Evolutionary conservation across 2,797 vertebrate genomes (phyloP), one percentile per base, ranked within the genome.

Genomic region (Rhynchonycteris naso): DNA sequence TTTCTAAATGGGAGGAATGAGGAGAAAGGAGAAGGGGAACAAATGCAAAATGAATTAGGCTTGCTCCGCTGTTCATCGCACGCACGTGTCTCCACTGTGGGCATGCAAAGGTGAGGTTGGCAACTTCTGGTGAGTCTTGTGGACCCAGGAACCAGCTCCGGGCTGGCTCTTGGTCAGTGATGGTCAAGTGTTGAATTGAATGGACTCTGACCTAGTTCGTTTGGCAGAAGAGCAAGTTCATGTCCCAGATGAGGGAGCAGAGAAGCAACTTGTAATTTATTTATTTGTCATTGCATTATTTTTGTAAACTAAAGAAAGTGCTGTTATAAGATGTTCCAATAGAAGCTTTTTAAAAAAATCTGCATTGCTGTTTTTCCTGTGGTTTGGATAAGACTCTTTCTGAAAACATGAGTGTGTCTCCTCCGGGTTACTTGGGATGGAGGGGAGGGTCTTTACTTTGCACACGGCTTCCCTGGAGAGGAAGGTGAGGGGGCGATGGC

Each of bases 301-400:
- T 88, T 95, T 56, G 47, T 63, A 82, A 90, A 96, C 26, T 74
- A 56, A 89, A 18, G 14, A 26, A 88, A 52, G 11, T 26, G 8
- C 33, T 13, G 1, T 54, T 21, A 78, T 6, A 68, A 2, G 63
- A 13, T 82, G 69, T 47, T 79, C 43, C 69, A 90, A n/a, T 28
- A 28, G 8, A 65, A 21, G 1, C 19, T 83, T 89, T 7, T 15
- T 1, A 11, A 68, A 68, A 81, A 75, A 33, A 9, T 47, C 30
- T 19, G 26, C 15, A 4, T 81, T 66, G 22, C 72, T 47, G 21
- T 52, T 91, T 89, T 90, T 69, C 54, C 59, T 74, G 24, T 50
- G 66, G 10, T 76, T 76, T 71, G 81, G 28, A 26, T 61, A 78
- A 56, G 28, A 65, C 28, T 72, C 63, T 93, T 63, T 33, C 83